Percentiles rank a stretch among this genome's conserved stretches.
Conservation (phyloP, 2,888 invertebrate genomes). For the Caenorhabditis drosophilae region DNA sequence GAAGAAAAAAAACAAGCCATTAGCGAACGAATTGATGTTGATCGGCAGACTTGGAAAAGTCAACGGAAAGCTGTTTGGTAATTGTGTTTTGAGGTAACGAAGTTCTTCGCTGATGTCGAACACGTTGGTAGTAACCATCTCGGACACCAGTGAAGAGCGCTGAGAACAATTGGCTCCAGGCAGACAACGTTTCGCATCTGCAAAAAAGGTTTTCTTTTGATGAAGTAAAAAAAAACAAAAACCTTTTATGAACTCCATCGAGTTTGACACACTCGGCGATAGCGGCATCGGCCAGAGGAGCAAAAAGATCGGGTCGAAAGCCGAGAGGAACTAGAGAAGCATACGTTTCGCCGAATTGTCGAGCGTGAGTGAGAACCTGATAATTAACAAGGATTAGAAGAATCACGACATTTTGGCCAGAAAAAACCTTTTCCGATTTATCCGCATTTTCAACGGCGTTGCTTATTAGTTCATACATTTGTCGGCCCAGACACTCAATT, state of each 20-base stretch:
- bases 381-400: no score
- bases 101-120: conserved; percentile 59
- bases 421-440: conserved; percentile 55
- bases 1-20: neutral
- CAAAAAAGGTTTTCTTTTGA: neutral
- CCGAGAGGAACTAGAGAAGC: conserved; percentile 61
- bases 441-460: conserved; percentile 63
- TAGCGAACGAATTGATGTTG: neutral
- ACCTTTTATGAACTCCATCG: conserved; percentile 63
- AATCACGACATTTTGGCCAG: neutral
- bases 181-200: conserved; percentile 65
- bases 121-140: conserved; percentile 61
- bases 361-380: conserved; percentile 49
- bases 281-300: conserved; percentile 64
- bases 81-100: conserved; percentile 60
- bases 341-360: conserved; percentile 56
- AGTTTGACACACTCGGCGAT: conserved; percentile 67
- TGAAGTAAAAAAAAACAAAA: neutral
- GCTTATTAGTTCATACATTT: conserved; percentile 54
- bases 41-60: conserved; percentile 15
- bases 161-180: conserved; percentile 66
- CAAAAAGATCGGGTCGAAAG: conserved; percentile 67
- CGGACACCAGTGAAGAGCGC: conserved; percentile 63
- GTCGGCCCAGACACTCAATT: conserved; percentile 47
- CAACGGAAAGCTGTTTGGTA: conserved; percentile 45